These are phyloP conservation scores for Scaptomyza flava DNA, from an alignment of 2,888 invertebrate genomes.

Conservation along the genomic window DNA sequence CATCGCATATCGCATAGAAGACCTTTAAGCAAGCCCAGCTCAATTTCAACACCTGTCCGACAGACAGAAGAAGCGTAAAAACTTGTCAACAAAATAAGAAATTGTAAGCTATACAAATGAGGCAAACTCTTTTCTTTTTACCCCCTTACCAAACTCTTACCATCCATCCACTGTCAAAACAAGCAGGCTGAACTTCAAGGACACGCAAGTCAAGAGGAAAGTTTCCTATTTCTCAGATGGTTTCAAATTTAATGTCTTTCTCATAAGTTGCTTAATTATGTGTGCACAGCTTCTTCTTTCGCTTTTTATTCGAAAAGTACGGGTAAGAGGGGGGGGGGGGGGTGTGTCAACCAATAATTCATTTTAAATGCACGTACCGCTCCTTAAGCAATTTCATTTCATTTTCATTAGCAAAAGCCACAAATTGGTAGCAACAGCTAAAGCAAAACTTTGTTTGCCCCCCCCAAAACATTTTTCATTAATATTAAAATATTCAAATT, in stretches of 20 bases:
- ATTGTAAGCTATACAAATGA: background rate
- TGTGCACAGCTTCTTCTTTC: conserved; percentile 32
- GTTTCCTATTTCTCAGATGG: conserved; percentile 19
- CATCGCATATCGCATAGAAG: conserved; percentile 43
- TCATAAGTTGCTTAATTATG: conserved; percentile 67
- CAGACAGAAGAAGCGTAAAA: conserved; percentile 1
- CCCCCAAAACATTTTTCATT: conserved; percentile 64
- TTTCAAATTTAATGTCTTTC: conserved; percentile 25
- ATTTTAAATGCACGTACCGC: conserved; percentile 58
- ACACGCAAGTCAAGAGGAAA: conserved; percentile 8
- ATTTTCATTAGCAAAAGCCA: conserved; percentile 71
- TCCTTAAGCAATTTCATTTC: conserved; percentile 76
- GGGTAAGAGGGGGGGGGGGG: background rate
- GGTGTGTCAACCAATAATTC: conserved; percentile 57
- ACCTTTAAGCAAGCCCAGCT: conserved; percentile 15
- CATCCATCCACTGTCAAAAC: background rate
- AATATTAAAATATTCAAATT: conserved; percentile 79
- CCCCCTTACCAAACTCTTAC: background rate
- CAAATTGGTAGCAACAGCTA: conserved; percentile 63
- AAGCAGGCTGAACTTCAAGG: conserved; percentile 32
- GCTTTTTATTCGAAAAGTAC: background rate
- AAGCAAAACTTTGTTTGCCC: conserved; percentile 47
- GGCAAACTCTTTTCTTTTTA: background rate
- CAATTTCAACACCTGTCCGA: conserved; percentile 33
- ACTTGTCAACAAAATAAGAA: conserved; percentile 7